Conservation (phyloP, 2,113 vertebrate species). For the Vulpes ferrilata region DNA sequence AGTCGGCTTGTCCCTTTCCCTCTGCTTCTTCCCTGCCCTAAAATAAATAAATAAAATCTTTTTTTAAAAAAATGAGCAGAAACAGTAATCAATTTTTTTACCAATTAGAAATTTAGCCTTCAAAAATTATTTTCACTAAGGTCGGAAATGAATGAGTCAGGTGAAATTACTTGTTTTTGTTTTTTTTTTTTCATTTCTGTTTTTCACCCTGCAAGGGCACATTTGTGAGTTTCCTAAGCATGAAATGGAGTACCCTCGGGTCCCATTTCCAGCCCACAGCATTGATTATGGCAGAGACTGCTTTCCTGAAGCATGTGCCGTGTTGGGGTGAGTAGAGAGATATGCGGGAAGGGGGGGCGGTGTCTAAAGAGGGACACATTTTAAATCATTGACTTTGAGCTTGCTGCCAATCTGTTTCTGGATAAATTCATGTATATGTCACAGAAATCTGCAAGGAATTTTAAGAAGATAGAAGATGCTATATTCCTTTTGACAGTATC, state of each 20-base stretch:
- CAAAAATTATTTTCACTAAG: background rate
- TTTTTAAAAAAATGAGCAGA: background rate
- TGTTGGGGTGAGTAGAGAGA: background rate
- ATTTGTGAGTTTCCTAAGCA: background rate
- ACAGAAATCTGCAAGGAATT: conserved; percentile 83
- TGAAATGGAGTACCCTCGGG: background rate
- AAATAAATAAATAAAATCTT: background rate
- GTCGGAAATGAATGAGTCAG: background rate
- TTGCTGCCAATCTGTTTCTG: conserved; percentile 81
- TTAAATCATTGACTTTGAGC: conserved; percentile 78
- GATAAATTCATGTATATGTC: conserved; percentile 82
- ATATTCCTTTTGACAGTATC: conserved; percentile 26
- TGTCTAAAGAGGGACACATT: conserved; percentile 68
- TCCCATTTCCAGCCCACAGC: background rate
- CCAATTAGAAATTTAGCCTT: background rate
- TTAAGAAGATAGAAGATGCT: conserved; percentile 78
- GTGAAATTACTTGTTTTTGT: background rate
- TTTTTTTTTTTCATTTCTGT: background rate
- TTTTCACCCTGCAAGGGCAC: background rate
- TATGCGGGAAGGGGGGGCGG: background rate
- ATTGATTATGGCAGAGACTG: background rate
- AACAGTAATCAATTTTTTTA: background rate
- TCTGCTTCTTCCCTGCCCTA: background rate
- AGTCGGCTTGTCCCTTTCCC: background rate
- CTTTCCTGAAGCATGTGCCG: background rate